These are phyloP conservation scores for Platichthys stellatus DNA, from an alignment of 2,113 vertebrate species.

Conservation along the genomic window DNA sequence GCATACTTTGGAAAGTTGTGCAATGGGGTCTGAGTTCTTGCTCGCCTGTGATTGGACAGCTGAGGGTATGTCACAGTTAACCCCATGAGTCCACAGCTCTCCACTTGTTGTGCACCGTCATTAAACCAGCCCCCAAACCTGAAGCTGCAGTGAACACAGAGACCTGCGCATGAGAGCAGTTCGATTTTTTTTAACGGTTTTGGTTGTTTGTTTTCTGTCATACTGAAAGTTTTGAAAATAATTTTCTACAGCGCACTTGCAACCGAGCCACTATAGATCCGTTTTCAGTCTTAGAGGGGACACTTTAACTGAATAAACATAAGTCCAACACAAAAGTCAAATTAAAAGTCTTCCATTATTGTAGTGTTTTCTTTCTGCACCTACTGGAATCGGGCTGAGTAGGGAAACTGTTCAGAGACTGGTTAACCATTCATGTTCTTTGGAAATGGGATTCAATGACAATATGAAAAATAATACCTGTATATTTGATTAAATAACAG, in stretches of 20 bases:
- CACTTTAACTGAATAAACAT: too few relatives aligned
- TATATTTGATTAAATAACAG: too few relatives aligned
- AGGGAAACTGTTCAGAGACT: too few relatives aligned
- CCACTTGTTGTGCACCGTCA: neutral
- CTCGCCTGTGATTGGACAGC: neutral
- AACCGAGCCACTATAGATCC: neutral
- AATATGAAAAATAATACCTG: too few relatives aligned
- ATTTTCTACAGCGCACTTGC: neutral
- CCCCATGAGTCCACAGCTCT: neutral
- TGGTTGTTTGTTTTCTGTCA: neutral
- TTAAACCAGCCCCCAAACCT: neutral
- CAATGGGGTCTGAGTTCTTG: neutral
- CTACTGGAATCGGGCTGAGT: too few relatives aligned
- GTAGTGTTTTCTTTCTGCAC: too few relatives aligned
- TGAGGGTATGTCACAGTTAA: neutral
- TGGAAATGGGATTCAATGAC: too few relatives aligned
- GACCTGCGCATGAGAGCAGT: neutral
- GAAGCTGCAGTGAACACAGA: slow-evolving; percentile 7
- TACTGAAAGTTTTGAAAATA: neutral
- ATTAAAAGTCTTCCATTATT: too few relatives aligned
- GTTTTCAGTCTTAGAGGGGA: too few relatives aligned
- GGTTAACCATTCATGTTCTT: too few relatives aligned
- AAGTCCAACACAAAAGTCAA: too few relatives aligned
- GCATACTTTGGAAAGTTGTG: neutral
- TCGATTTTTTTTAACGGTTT: neutral